Evolutionary conservation across 2,113 vertebrate genomes (phyloP), one percentile per base, ranked within the genome.

Genomic region (Deroptyus accipitrinus): DNA sequence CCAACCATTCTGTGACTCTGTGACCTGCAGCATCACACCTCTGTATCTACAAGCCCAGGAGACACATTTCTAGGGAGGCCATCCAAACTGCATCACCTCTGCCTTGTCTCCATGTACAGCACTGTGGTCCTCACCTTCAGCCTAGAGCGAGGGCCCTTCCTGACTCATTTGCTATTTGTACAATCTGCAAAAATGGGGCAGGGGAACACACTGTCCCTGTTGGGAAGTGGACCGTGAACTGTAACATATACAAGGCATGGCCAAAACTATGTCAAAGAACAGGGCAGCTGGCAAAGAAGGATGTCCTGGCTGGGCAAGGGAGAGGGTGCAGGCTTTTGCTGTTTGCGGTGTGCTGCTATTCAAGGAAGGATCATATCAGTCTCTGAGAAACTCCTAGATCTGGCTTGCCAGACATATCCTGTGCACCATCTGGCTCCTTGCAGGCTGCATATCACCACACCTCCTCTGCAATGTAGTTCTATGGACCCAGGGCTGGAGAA

Each of bases 271-370:
- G 17, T 52, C 64, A 72, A 66, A 39, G 17, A 72, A 27, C 6
- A 44, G 14, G 24, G 33, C 31, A 64, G 41, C 23, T 63, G 41
- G 35, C n/a, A 49, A 69, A 75, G 22, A 11, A 75, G 15, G 24
- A 52, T 39, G 57, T 30, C 51, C 30, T 46, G 39, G 30, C 44
- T 61, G 51, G 28, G 11, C 39, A 54, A 52, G 24, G 0, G 6
- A 83, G 37, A 0, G 0, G 33, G 24, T 52, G 24, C 0, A 2
- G 25, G n/a, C 28, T 10, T 51, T 57, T 63, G 69, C 12, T 37
- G 8, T 37, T n/a, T 67, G 31, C 27, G 22, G 7, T 67, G 51
- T 44, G 44, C 68, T 48, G 35, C 55, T 48, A 4, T 17, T 70
- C 33, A 37, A 24, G 22, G 28, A 69, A 82, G 30, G 70, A 72